Evolutionary conservation across 2,113 vertebrate genomes (phyloP).

Genomic region (Mirounga angustirostris): DNA sequence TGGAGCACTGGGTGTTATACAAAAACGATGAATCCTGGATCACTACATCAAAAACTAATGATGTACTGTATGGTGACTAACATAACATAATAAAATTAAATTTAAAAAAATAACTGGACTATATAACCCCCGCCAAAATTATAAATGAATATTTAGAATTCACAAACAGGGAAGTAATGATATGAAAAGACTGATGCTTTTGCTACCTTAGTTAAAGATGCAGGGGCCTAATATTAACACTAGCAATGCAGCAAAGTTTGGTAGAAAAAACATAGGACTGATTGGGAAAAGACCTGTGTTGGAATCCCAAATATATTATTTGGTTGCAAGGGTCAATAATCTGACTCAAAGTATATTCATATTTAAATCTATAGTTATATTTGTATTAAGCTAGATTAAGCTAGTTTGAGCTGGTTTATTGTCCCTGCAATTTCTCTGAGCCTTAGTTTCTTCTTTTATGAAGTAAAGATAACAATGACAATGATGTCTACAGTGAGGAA

Average conservation of each 20-base stretch:
- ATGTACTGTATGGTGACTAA: too few relatives aligned
- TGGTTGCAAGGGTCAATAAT: not conserved
- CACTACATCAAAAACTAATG: too few relatives aligned
- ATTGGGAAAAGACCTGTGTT: not conserved
- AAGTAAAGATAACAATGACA: slow-evolving; percentile 18
- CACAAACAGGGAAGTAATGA: not conserved
- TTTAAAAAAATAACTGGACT: not conserved
- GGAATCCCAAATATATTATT: not conserved
- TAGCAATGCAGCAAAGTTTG: not conserved
- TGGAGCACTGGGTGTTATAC: too few relatives aligned
- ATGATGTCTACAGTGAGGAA: not conserved
- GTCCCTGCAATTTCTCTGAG: not conserved
- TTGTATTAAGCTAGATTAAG: not conserved
- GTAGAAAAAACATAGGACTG: not conserved
- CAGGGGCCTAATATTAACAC: not conserved
- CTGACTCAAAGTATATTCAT: not conserved
- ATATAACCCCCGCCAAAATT: not conserved
- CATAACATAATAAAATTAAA: too few relatives aligned
- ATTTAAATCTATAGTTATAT: not conserved
- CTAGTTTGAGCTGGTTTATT: slow-evolving; percentile 32
- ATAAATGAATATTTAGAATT: slow-evolving; percentile 6
- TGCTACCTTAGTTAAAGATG: not conserved
- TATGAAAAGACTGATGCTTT: not conserved
- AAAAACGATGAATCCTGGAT: too few relatives aligned
- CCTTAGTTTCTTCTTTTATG: not conserved